These are phyloP conservation scores for Clarias batrachus DNA, from an alignment of 2,113 vertebrate genomes.

Conservation along the genomic window DNA sequence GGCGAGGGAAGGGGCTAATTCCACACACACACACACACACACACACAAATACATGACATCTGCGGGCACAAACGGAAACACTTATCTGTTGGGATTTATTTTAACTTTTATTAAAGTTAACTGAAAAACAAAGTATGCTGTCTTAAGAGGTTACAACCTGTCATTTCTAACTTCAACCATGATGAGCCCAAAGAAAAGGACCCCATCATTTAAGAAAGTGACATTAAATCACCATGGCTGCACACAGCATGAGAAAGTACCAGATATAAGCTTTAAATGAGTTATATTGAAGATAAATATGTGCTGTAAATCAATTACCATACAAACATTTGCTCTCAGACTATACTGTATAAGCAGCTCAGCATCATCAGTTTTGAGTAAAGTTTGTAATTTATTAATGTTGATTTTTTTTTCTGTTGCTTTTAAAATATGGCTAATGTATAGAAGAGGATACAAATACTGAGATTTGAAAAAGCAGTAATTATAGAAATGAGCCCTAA, in stretches of 20 bases:
- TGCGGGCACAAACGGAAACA: too few species aligned
- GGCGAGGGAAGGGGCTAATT: too few species aligned
- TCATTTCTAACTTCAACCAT: neutral
- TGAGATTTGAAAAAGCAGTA: constrained; percentile 14
- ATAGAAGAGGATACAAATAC: neutral
- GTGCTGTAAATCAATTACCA: neutral
- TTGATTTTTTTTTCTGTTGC: neutral
- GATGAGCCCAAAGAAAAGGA: neutral
- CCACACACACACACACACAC: too few species aligned
- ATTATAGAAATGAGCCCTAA: constrained; percentile 45
- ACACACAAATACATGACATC: too few species aligned
- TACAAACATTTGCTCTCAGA: neutral
- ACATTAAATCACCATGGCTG: neutral
- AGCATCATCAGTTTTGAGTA: too few species aligned
- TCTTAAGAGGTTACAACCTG: neutral
- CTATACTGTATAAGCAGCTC: neutral
- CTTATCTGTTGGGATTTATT: too few species aligned
- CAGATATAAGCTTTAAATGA: neutral
- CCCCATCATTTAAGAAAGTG: neutral
- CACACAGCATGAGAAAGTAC: neutral
- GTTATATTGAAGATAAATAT: neutral
- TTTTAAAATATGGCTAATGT: neutral
- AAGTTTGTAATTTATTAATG: neutral
- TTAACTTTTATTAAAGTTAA: too few species aligned
- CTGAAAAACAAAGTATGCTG: neutral